Percentiles rank a stretch among this genome's conserved stretches.
Evolutionary conservation across 1,140 invertebrate species (phyloP).

Genomic region (Lasaia peninsularis): DNA sequence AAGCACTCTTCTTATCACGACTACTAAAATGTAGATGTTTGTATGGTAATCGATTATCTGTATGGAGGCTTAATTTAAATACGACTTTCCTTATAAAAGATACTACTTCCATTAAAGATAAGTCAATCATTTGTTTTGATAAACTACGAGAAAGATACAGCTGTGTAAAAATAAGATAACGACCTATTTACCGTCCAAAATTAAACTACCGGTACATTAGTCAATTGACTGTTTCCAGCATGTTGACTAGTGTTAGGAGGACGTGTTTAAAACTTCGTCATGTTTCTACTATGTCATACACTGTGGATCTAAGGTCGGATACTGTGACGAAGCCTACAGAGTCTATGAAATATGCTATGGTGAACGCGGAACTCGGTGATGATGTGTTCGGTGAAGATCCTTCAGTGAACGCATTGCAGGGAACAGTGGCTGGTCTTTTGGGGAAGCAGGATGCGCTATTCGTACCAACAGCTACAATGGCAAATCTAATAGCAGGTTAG

Average conservation of each 20-base stretch:
- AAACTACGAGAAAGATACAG: not conserved
- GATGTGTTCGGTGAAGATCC: constrained; percentile 2
- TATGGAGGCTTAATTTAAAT: too few relatives aligned
- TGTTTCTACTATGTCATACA: not conserved
- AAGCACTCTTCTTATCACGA: too few relatives aligned
- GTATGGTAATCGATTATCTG: too few relatives aligned
- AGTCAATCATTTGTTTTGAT: not conserved
- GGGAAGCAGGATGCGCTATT: not conserved
- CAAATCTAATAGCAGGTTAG: constrained; percentile 3
- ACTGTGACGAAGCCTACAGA: not conserved
- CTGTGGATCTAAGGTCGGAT: not conserved
- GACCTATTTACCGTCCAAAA: not conserved
- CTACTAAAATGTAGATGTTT: too few relatives aligned
- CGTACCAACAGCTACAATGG: not conserved
- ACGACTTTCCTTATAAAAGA: not conserved
- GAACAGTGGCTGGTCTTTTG: not conserved
- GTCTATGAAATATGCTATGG: not conserved
- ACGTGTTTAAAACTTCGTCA: not conserved
- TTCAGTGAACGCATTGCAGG: not conserved
- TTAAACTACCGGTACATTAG: not conserved
- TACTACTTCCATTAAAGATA: not conserved
- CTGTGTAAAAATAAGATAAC: not conserved
- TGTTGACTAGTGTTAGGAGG: not conserved
- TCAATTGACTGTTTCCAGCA: not conserved
- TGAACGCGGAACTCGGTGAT: constrained; percentile 1